Base-by-base conservation (phyloP, 2,888 invertebrate genomes). In the Rhabditophanes sp. region DNA sequence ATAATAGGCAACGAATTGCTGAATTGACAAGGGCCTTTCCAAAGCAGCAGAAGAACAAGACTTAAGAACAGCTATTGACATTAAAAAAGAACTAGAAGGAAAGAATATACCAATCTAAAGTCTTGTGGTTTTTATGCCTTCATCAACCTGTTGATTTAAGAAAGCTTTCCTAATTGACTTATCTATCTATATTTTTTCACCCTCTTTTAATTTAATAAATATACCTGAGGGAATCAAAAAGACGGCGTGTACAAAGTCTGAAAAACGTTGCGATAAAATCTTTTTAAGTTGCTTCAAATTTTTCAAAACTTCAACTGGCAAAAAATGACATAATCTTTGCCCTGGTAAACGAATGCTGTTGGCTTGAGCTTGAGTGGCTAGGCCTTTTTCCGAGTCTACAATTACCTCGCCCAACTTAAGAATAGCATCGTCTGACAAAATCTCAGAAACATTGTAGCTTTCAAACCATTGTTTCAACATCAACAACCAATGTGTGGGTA, bases 301-400 rank as follows among this genome's bases (percentile, higher is more conserved):
- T 39, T 54, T 54, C 8, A 54, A 29, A 2, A 45, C 47, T 31
- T 54, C 54, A 7, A 54, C 44, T 2, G 50, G 41, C 2, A 54
- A 35, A 30, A 53, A 55, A 21, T 46, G 44, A 20, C 46, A 46
- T 30, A 50, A 37, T 29, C 54, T 30, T 30, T 54, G 54, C 50
- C 54, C 56, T 0, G 56, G 56, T 5, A 56, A 39, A 33, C 56
- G 35, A 12, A 56, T 38, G 12, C 51, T 52, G 15, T 45, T 41
- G 3, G 48, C 46, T 26, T 56, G 56, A 45, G 53, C 44, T 20
- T 49, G 43, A 1, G 51, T 47, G 6, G 53, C 48, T 26, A 56
- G 37, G 25, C 42, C 45, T 38, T 56, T 51, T 33, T 56, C 56
- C 33, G 44, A 39, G 27, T 56, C 54, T 12, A 56, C 46, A 6